Base-by-base conservation (phyloP, 2,113 vertebrate genomes). In the Pseudonaja textilis region DNA sequence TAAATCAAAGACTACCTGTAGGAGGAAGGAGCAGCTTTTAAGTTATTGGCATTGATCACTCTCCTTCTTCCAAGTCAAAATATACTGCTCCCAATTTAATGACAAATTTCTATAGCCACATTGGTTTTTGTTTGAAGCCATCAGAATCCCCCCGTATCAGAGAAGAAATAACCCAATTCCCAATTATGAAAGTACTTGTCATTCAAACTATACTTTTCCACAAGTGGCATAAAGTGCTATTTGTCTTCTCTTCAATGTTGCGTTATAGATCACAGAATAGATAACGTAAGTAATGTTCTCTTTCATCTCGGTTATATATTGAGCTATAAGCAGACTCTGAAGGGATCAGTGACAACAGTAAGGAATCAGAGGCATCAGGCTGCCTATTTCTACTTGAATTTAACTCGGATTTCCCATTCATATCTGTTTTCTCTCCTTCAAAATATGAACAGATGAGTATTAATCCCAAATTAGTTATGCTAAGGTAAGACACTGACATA, bases 41-140 rank as follows among this genome's bases (percentile, higher is more conserved):
- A 97, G 97, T 97, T 96, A 97, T 97, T 97, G 97, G 96, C 95
- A 96, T 97, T 96, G 95, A 97, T 97, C 97, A 97, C 96, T 97
- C 96, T 95, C 96, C 97, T 92, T 95, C 97, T 97, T 95, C 96
- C 96, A 97, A 96, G 96, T 97, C 96, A 97, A 95, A 81, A 97
- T 94, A 90, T 95, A 94, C 50, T 81, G 94, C 96, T 97, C 95
- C 96, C n/a, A 56, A 96, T 96, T 97, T 97, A 97, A 97, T 97
- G 97, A 97, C 96, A 96, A 95, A 97, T 97, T 97, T 97, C 97
- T 74, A 88, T 95, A 96, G 96, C 96, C 95, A 96, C 97, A 96
- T 91, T 5, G 29, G 94, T 96, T 96, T 97, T 97, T 96, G 96
- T 96, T 97, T 96, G 97, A 96, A 96, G 96, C 96, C 95, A 97